Conservation (phyloP, 2,113 vertebrate genomes). For the Carollia perspicillata region DNA sequence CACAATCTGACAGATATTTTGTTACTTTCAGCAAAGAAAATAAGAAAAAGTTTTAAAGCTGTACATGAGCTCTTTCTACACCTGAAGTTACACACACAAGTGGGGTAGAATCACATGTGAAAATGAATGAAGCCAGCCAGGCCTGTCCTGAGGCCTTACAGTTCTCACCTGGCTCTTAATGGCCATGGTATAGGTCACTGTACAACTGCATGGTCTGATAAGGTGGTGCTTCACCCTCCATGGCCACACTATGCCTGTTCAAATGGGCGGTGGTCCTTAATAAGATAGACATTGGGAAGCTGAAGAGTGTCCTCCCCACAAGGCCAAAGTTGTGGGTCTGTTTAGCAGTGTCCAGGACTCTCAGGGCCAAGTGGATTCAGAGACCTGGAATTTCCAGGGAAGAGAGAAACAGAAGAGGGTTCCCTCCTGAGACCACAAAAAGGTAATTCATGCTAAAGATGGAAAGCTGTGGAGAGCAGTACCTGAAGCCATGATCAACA, state of each 20-base stretch:
- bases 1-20: background rate
- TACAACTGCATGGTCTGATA: fast-evolving
- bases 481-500: too few species aligned
- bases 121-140: background rate
- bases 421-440: background rate
- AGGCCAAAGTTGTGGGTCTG: fast-evolving
- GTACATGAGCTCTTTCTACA: background rate
- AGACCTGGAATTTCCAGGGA: background rate
- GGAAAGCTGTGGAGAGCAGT: background rate
- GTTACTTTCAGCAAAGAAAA: background rate
- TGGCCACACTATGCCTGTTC: too few species aligned
- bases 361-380: too few species aligned
- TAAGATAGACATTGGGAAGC: background rate
- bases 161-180: background rate
- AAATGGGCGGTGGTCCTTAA: background rate
- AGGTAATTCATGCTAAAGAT: background rate
- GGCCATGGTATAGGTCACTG: background rate
- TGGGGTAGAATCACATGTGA: background rate
- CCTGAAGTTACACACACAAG: background rate
- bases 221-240: background rate
- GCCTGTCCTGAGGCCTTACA: background rate
- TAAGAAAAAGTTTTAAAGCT: background rate
- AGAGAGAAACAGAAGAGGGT: background rate
- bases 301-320: background rate
- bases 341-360: fast-evolving